A percentile compares a stretch with the other conserved stretches of the same genome.
These are phyloP conservation scores for Anableps anableps DNA, from an alignment of 2,797 vertebrate species.

Conservation along the genomic window DNA sequence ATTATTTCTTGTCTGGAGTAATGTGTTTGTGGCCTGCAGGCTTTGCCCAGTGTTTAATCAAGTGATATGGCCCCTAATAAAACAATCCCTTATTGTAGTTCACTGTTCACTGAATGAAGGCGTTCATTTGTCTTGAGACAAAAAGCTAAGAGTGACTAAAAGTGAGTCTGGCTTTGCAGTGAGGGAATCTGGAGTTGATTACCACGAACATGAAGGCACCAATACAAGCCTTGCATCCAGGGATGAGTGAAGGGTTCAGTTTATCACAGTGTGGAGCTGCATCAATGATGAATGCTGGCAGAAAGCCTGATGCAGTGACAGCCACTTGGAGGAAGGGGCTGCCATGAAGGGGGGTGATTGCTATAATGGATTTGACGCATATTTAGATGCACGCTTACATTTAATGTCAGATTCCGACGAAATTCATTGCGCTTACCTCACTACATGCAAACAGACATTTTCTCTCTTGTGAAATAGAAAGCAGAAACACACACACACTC, in stretches of 20 bases:
- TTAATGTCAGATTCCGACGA: constrained; percentile 19
- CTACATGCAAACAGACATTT: constrained; percentile 18
- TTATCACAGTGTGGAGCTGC: constrained; percentile 14
- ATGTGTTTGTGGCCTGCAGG: constrained; percentile 46
- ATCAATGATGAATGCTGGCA: constrained; percentile 42
- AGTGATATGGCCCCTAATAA: constrained; percentile 60
- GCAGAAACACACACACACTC: constrained; percentile 31
- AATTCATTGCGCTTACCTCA: constrained; percentile 33
- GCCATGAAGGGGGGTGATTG: constrained; percentile 37
- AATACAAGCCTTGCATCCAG: background rate
- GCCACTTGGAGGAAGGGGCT: constrained; percentile 39
- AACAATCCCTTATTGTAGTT: constrained; percentile 58
- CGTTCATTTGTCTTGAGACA: constrained; percentile 58
- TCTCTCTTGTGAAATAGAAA: constrained; percentile 50
- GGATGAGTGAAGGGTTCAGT: background rate
- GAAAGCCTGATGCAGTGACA: constrained; percentile 33
- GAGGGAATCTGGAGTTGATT: constrained; percentile 42
- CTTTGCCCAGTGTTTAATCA: constrained; percentile 66
- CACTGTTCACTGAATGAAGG: constrained; percentile 41
- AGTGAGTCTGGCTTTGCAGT: constrained; percentile 40
- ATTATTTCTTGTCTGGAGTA: constrained; percentile 19
- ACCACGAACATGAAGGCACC: constrained; percentile 23
- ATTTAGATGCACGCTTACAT: constrained; percentile 4
- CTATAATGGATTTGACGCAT: constrained; percentile 34
- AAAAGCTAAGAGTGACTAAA: constrained; percentile 50